Evolutionary conservation across 1,140 invertebrate genomes (phyloP), one percentile per base, ranked within the genome.

Genomic region (Drosophila tristis): DNA sequence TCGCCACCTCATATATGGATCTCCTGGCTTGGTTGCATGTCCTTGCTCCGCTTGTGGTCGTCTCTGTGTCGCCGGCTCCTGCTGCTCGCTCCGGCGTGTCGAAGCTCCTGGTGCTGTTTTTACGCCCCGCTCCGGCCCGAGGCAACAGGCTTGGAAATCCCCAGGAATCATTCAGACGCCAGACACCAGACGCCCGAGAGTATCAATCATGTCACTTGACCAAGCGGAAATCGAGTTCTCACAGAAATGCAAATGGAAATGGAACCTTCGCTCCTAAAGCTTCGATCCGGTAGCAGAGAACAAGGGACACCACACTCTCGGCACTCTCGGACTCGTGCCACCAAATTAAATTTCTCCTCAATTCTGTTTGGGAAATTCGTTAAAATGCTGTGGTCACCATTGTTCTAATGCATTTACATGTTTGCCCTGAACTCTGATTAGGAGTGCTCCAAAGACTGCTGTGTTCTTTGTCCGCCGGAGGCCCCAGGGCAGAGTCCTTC

Each of bases 121-220:
- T 68, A 57, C 64, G 51, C 51, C 66, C 57, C 25, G 53, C 54
- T 25, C 20, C 35, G 35, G 35, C 31, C 64, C 42, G 25, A 56
- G 61, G 53, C 60, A 16, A 47, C 60, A 45, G 51, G 51, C 60
- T 42, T 15, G 50, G 63, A 23, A 48, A 57, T 57, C 64, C 64
- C 64, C 44, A 16, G 65, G 64, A 68, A 70, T 70, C 64, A 56
- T 49, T 55, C 65, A 56, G 64, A 68, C 43, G 43, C 25, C 51
- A 13, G 66, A 51, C 20, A 20, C 25, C 51, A 13, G 66, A 51
- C 51, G 50, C 44, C 51, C 54, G 51, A 31, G 57, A 50, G 60
- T 82, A 87, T 87, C 82, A 87, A 87, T 87, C 82, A 87, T 87
- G 82, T 76, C 75, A 87, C 75, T 87, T 84, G 84, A 77, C 79